Conservation (phyloP, 2,797 vertebrate species). For the Pteropus rufus region DNA sequence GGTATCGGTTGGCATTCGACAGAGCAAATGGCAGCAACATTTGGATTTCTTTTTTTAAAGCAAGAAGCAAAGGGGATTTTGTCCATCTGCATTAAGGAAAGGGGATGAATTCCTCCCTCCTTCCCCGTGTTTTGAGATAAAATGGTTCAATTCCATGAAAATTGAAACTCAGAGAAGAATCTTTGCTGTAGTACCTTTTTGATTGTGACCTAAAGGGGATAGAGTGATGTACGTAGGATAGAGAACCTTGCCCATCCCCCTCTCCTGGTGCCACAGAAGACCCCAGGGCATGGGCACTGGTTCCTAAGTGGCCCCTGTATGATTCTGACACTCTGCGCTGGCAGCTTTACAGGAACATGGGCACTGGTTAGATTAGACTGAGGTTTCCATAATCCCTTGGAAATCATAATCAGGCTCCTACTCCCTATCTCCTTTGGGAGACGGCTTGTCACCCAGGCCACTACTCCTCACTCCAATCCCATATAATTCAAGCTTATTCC, state of each 20-base stretch:
- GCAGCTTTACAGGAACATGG: not conserved
- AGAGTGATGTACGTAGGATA: rapidly evolving
- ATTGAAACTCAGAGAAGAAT: constrained; percentile 53
- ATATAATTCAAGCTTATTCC: not conserved
- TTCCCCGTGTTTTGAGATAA: constrained; percentile 50
- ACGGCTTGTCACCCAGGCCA: not conserved
- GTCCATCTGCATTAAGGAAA: constrained; percentile 45
- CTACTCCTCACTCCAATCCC: not conserved
- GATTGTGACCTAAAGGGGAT: not conserved
- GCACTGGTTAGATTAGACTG: not conserved
- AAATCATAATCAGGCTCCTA: not conserved
- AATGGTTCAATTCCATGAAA: constrained; percentile 67
- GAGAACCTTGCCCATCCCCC: not conserved
- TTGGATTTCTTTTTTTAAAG: constrained; percentile 14
- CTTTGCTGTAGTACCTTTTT: constrained; percentile 6
- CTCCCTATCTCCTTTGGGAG: not conserved
- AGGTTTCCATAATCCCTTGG: not conserved
- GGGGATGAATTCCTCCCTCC: not conserved
- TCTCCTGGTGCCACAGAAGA: not conserved
- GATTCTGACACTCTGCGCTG: not conserved
- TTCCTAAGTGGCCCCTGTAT: not conserved
- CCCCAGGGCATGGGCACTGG: not conserved
- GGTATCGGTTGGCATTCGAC: constrained; percentile 29
- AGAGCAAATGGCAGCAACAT: not conserved
- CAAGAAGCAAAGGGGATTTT: constrained; percentile 14